phyloP scores from a whole-genome alignment of 2,888 invertebrate species.

The Cecidostiba fungosa region DNA sequence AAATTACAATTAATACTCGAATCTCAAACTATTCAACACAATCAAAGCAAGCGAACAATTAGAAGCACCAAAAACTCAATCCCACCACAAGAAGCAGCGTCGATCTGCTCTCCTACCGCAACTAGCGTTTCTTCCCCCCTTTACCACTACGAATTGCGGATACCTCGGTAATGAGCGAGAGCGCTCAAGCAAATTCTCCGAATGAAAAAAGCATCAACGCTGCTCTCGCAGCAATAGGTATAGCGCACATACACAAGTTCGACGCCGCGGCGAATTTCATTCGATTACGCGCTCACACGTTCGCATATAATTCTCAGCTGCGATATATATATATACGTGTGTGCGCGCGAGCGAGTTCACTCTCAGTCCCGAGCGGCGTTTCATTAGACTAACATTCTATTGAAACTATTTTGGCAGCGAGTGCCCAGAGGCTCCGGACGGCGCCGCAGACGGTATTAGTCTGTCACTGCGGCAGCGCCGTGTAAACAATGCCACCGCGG shows the following conservation, averaged over 20 bases:
- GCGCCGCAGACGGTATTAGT: constrained; percentile 68
- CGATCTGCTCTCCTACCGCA: neutral
- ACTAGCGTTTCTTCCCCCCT: neutral
- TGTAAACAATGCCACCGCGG: constrained; percentile 30
- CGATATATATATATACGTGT: too few species aligned
- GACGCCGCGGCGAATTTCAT: constrained; percentile 36
- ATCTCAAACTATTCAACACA: neutral
- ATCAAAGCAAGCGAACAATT: neutral
- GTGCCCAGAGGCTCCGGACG: constrained; percentile 63
- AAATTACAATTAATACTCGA: neutral
- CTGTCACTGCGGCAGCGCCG: constrained; percentile 21
- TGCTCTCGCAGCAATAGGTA: neutral
- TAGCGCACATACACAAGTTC: constrained; percentile 25
- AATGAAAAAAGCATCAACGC: neutral
- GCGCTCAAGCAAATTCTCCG: neutral
- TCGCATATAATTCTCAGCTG: constrained; percentile 25
- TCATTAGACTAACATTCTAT: constrained; percentile 61
- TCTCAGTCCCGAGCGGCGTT: constrained; percentile 14
- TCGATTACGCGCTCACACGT: constrained; percentile 25
- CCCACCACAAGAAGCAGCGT: neutral
- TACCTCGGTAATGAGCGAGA: neutral
- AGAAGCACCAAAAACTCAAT: neutral
- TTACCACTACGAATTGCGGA: neutral
- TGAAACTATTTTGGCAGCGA: constrained; percentile 53
- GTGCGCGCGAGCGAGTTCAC: neutral